A percentile compares a stretch with the other conserved stretches of the same genome.
Evolutionary conservation across 1,140 invertebrate genomes (phyloP).

Genomic region (Anthonomus grandis): DNA sequence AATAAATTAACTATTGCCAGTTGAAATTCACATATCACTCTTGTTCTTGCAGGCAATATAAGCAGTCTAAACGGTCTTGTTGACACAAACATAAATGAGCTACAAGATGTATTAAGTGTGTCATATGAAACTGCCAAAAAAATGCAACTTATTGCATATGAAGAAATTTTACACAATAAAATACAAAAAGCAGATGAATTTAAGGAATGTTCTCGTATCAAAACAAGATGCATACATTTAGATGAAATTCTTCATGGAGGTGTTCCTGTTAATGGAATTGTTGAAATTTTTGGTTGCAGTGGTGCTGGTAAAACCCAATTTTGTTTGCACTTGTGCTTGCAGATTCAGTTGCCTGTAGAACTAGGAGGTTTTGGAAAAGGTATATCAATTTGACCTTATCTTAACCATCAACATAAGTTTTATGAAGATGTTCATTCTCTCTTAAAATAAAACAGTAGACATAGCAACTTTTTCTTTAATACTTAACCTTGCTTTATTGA

Average conservation of each 20-base stretch:
- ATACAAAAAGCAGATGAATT: constrained; percentile 25
- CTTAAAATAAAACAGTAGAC: too few relatives aligned
- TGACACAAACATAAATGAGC: too few relatives aligned
- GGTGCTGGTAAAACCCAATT: constrained; percentile 84
- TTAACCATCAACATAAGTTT: neutral
- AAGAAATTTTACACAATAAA: constrained; percentile 27
- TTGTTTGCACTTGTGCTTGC: constrained; percentile 65
- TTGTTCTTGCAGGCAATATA: too few relatives aligned
- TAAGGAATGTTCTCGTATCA: constrained; percentile 49
- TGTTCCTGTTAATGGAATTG: constrained; percentile 68
- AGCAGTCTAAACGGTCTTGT: too few relatives aligned
- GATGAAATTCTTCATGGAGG: constrained; percentile 67
- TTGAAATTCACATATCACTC: too few relatives aligned
- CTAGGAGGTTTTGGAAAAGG: constrained; percentile 41
- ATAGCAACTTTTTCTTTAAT: too few relatives aligned
- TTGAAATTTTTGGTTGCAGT: constrained; percentile 80
- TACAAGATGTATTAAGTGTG: constrained; percentile 11
- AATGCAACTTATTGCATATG: constrained; percentile 1
- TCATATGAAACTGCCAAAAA: constrained; percentile 14
- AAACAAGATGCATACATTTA: constrained; percentile 60
- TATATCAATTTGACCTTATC: constrained; percentile 7
- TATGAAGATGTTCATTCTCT: neutral
- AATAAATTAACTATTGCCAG: too few relatives aligned
- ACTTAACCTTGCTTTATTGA: too few relatives aligned
- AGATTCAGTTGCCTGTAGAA: constrained; percentile 43